Evolutionary conservation across 2,888 invertebrate species (phyloP), one percentile per base, ranked within the genome.

Genomic region (Eristalis arbustorum): DNA sequence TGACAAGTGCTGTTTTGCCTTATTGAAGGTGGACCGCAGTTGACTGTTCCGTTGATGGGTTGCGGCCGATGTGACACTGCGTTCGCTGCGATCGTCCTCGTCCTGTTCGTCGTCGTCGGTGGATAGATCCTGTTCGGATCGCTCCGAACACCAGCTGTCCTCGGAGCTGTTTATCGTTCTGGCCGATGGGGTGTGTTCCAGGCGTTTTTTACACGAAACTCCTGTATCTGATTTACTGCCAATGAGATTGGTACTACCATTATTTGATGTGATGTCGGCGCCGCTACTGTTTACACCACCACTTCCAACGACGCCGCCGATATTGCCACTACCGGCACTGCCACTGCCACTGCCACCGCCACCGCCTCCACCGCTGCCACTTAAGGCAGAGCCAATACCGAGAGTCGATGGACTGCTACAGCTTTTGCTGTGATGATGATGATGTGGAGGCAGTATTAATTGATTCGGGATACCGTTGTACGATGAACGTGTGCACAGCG

Each of bases 21-120:
- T 96, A 93, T 96, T 96, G 91, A 96, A 94, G 90, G 96, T 97
- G 91, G 96, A 96, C 90, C 96, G 95, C 91, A 96, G 94, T 93
- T 96, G 96, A 78, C 96, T 96, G 92, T 95, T 96, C 92, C 95
- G 96, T 93, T 93, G 94, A 79, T 92, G 92, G 71, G 89, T 88
- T 89, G 91, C 89, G 68, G 90, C 90, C 14, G 92, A 91, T 88
- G 91, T 91, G 90, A 91, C 90, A 90, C 90, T 92, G 89, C 89
- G 88, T 69, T 79, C 83, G 28, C 79, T 69, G 25, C 84, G 78
- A 85, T 92, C 91, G 90, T 91, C 91, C 23, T 77, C 88, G 31
- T 87, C 84, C 76, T 88, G 89, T 57, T 94, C 94, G 91, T 95
- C 94, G 92, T 95, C 95, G 90, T 95, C 95, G 13, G 78, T 80